Evolutionary conservation across 1,140 invertebrate species (phyloP), one percentile per base, ranked within the genome.

Genomic region (Sycophaga agraensis): DNA sequence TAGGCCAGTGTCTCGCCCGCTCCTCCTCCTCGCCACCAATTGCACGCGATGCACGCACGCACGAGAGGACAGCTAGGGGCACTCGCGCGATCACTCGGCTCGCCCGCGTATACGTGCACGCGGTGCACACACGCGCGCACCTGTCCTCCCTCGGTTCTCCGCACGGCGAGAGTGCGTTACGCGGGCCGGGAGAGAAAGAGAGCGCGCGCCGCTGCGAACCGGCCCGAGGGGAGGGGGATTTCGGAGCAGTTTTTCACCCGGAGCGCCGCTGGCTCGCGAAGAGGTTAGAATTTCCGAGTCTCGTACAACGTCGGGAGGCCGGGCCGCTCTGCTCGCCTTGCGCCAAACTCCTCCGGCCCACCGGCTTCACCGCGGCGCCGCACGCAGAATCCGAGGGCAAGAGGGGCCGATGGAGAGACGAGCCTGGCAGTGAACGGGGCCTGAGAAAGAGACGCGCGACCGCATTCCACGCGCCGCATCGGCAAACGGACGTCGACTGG

Each of bases 381-480:
- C 1, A 9, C 34, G 16, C 48, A 16, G n/a, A 28, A 4, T 21
- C 4, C 17, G 14, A 9, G 17, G 16, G 28, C 8, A 28, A 6
- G 16, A 19, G 7, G 9, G 49, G 26, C 11, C 2, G 26, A 24
- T 22, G 16, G 3, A 19, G 7, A 22, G 31, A 37, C 3, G 19
- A 21, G 7, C 17, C 16, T 39, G 49, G 39, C 49, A 39, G 49
- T 19, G 34, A 39, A 6, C 28, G 4, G 19, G 11, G 12, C 21
- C 35, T 1, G 58, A 48, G 42, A 67, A 59, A 54, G 48, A 55
- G 65, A 62, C 37, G 69, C 54, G 64, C 70, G 42, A 68, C 51
- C 64, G 62, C 66, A 66, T 69, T 70, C 73, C 71, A 69, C 68
- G 67, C 69, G 69, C 69, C 61, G 66, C 51, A 51, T 69, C 70